These are phyloP conservation scores for Thymelicus acteon DNA, from an alignment of 2,888 invertebrate species.

Conservation along the genomic window DNA sequence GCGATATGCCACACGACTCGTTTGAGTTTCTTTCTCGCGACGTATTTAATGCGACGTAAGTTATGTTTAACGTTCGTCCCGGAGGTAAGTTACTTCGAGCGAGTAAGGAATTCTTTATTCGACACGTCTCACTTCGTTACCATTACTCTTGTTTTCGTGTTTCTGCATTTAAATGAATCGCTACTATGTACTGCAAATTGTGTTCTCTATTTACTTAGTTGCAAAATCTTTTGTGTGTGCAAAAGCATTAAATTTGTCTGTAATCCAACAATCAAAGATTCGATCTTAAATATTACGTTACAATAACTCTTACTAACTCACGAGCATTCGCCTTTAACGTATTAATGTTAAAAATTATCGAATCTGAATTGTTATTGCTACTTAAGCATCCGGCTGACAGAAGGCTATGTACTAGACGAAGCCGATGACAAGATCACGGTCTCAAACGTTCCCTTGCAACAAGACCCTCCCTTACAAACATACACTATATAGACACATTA, in stretches of 20 bases:
- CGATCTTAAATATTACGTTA: too few species aligned
- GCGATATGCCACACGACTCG: slow-evolving; percentile 5
- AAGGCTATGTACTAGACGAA: too few species aligned
- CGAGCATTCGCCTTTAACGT: too few species aligned
- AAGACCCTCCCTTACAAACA: too few species aligned
- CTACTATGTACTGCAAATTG: neutral
- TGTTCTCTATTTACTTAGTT: neutral
- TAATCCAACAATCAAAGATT: too few species aligned
- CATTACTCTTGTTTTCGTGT: slow-evolving; percentile 25
- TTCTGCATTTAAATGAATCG: slow-evolving; percentile 14
- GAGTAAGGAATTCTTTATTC: slow-evolving; percentile 9
- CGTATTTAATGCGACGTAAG: slow-evolving; percentile 28
- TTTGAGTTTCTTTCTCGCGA: slow-evolving; percentile 9
- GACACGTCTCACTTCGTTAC: slow-evolving; percentile 15
- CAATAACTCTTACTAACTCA: too few species aligned
- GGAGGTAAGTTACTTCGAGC: neutral
- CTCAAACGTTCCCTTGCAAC: too few species aligned
- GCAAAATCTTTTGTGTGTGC: neutral
- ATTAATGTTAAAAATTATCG: too few species aligned
- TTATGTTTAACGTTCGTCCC: slow-evolving; percentile 24
- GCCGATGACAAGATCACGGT: too few species aligned
- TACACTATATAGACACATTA: too few species aligned
- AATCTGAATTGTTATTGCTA: too few species aligned
- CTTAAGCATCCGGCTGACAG: too few species aligned
- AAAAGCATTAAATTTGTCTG: neutral